Conservation (phyloP, 2,888 invertebrate genomes). For the Mesopsocus fuscifrons region DNA sequence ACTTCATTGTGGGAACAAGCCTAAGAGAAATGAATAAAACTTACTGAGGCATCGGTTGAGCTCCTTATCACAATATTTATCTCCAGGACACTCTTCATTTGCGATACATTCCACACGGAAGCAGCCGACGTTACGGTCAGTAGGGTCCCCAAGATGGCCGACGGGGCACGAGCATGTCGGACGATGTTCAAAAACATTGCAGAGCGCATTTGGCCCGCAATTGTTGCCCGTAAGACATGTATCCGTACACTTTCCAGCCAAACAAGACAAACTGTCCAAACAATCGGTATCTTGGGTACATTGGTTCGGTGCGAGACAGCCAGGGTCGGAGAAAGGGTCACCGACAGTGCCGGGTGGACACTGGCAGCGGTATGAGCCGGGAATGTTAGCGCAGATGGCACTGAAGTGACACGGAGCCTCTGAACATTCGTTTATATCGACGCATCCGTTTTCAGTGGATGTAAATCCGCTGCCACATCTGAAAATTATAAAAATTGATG, state of each 20-base stretch:
- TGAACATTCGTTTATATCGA: slow-evolving; percentile 68
- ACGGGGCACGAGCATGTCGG: slow-evolving; percentile 59
- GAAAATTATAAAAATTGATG: slow-evolving; percentile 10
- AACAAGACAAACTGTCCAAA: slow-evolving; percentile 51
- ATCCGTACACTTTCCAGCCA: slow-evolving; percentile 57
- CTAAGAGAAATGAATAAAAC: slow-evolving; percentile 18
- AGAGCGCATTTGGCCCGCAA: slow-evolving; percentile 62
- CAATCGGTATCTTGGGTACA: slow-evolving; percentile 59
- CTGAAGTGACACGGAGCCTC: slow-evolving; percentile 59
- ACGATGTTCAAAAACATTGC: slow-evolving; percentile 49
- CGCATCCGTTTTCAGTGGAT: slow-evolving; percentile 50
- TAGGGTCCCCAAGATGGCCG: slow-evolving; percentile 66
- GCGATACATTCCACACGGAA: slow-evolving; percentile 75
- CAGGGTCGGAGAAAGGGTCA: slow-evolving; percentile 46
- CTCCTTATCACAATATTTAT: slow-evolving; percentile 54
- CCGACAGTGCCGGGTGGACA: slow-evolving; percentile 68
- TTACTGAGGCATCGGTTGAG: slow-evolving; percentile 62
- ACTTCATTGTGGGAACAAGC: slow-evolving; percentile 6
- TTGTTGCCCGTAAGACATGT: slow-evolving; percentile 44
- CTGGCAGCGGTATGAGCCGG: slow-evolving; percentile 60
- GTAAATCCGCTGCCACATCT: slow-evolving; percentile 58
- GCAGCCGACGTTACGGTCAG: slow-evolving; percentile 56
- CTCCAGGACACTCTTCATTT: slow-evolving; percentile 51
- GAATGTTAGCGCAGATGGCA: slow-evolving; percentile 58
- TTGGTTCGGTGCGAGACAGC: slow-evolving; percentile 57